Evolutionary conservation across 2,113 vertebrate genomes (phyloP).

Genomic region (Stegastes partitus): DNA sequence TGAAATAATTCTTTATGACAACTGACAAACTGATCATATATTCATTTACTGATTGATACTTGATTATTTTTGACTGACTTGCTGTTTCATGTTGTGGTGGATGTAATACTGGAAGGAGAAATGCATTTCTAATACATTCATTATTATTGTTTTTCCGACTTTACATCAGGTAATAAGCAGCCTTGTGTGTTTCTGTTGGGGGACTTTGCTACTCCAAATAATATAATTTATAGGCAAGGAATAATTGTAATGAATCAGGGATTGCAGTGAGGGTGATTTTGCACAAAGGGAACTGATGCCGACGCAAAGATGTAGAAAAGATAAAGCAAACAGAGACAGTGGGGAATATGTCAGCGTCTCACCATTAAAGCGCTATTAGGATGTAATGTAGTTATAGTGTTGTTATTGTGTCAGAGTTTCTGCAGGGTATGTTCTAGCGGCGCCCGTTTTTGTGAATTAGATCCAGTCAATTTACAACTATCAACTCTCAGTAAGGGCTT

Average conservation of each 20-base stretch:
- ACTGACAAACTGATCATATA: not conserved
- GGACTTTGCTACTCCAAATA: not conserved
- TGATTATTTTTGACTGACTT: not conserved
- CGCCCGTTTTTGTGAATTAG: slow-evolving; percentile 54
- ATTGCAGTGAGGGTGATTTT: slow-evolving; percentile 15
- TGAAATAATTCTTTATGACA: not conserved
- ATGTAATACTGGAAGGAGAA: not conserved
- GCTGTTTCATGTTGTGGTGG: not conserved
- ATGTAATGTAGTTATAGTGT: slow-evolving; percentile 48
- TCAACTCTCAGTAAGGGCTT: slow-evolving; percentile 19
- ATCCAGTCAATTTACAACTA: slow-evolving; percentile 37
- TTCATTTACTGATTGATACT: not conserved
- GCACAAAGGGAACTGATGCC: not conserved
- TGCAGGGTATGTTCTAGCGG: slow-evolving; percentile 48
- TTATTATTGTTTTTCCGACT: not conserved
- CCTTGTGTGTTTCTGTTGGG: not conserved
- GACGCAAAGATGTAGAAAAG: slow-evolving; percentile 28
- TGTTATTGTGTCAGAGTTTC: slow-evolving; percentile 61
- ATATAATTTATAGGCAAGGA: not conserved
- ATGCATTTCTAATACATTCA: not conserved
- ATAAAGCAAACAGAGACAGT: slow-evolving; percentile 14
- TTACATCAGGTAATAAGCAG: not conserved
- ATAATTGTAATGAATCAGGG: not conserved
- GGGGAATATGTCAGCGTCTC: slow-evolving; percentile 40
- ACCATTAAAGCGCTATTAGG: slow-evolving; percentile 45